Percentiles rank a stretch among this genome's conserved stretches.
Evolutionary conservation across 2,797 vertebrate genomes (phyloP).

Genomic region (Galaxias olidus): DNA sequence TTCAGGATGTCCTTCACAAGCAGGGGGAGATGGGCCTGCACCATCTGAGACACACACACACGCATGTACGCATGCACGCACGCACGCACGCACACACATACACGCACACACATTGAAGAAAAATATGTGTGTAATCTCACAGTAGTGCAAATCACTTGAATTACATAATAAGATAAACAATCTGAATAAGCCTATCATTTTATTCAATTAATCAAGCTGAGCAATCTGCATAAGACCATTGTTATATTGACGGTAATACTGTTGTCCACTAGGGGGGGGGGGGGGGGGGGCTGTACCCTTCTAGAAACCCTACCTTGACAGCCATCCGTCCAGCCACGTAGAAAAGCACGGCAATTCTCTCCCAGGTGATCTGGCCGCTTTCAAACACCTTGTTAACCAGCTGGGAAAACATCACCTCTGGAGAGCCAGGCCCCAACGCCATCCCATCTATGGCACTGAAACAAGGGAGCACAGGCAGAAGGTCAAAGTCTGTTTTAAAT

Average conservation of each 20-base stretch:
- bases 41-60: slow-evolving; percentile 46
- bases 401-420: slow-evolving; percentile 30
- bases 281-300: too few relatives aligned
- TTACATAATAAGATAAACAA: too few relatives aligned
- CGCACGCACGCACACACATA: slow-evolving; percentile 4
- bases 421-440: slow-evolving; percentile 23
- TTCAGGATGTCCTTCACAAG: slow-evolving; percentile 52
- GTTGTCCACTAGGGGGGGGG: too few relatives aligned
- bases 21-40: slow-evolving; percentile 47
- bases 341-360: slow-evolving; percentile 68
- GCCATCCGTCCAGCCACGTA: slow-evolving; percentile 65
- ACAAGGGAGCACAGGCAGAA: not conserved
- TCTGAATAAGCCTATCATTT: too few relatives aligned
- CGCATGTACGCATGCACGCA: too few relatives aligned
- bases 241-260: too few relatives aligned
- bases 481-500: too few relatives aligned
- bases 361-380: slow-evolving; percentile 64
- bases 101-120: not conserved
- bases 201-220: too few relatives aligned
- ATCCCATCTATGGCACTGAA: slow-evolving; percentile 57
- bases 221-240: too few relatives aligned
- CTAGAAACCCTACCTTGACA: slow-evolving; percentile 62
- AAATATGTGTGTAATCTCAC: not conserved
- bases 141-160: too few relatives aligned
- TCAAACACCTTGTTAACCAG: slow-evolving; percentile 56